A percentile compares a stretch with the other conserved stretches of the same genome.
Conservation (phyloP, 2,797 vertebrate species). For the Lagorchestes hirsutus region DNA sequence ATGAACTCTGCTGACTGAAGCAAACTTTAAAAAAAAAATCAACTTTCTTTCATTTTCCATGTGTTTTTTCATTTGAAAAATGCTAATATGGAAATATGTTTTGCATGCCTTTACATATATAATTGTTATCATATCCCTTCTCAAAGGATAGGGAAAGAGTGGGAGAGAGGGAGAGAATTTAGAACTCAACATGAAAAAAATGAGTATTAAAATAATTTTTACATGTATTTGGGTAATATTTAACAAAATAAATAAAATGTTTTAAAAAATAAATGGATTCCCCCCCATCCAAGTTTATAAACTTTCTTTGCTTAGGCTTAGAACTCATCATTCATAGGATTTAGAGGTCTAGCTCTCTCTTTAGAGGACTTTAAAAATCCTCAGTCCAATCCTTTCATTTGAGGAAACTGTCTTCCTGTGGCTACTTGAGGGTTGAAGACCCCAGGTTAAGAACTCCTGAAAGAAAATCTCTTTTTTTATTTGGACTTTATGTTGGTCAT, state of each 20-base stretch:
- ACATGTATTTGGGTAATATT: neutral
- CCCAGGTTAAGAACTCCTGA: neutral
- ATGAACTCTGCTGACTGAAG: neutral
- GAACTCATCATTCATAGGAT: neutral
- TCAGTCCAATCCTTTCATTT: neutral
- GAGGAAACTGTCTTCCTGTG: neutral
- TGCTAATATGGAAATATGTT: neutral
- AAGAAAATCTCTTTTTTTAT: neutral
- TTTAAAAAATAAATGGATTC: neutral
- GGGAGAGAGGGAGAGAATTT: neutral
- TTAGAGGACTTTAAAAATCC: neutral
- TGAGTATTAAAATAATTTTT: neutral
- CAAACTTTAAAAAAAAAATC: neutral
- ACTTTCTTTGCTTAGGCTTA: neutral
- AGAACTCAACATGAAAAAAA: neutral
- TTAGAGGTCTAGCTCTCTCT: neutral
- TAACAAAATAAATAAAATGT: neutral
- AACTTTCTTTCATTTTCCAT: neutral
- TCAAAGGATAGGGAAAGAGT: neutral
- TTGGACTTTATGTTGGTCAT: neutral
- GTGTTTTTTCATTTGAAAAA: neutral
- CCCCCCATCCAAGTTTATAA: neutral
- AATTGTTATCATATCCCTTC: neutral
- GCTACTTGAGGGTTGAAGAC: neutral
- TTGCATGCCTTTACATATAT: neutral